These are phyloP conservation scores for Pristionchus fissidentatus DNA, from an alignment of 2,888 invertebrate species.

Conservation along the genomic window DNA sequence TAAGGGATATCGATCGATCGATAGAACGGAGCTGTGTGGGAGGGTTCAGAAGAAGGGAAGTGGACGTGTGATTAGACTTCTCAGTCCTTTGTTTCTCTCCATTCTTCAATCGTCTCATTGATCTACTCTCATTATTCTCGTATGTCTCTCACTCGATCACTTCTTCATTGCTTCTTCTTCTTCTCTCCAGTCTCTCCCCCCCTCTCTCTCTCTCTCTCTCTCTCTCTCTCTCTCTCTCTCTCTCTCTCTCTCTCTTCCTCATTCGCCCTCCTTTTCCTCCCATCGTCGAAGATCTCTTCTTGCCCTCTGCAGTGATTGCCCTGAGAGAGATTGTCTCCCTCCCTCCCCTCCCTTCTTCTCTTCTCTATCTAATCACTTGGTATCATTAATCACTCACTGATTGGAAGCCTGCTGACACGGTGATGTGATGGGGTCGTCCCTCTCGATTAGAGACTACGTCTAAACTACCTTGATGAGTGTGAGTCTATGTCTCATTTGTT, in stretches of 20 bases:
- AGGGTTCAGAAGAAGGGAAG: not conserved
- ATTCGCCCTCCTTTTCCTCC: not conserved
- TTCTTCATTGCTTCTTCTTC: conserved; percentile 27
- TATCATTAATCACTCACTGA: not conserved
- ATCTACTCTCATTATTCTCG: not conserved
- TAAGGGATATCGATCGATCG: not conserved
- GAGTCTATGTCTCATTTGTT: no score
- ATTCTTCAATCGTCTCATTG: not conserved
- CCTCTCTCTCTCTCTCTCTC: not conserved
- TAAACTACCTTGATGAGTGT: no score
- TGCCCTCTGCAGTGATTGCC: not conserved
- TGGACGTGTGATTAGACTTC: no score
- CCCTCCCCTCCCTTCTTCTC: not conserved
- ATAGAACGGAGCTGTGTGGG: not conserved
- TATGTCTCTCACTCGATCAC: conserved; percentile 10
- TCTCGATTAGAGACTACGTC: no score
- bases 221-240: not conserved
- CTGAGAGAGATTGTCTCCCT: conserved; percentile 9
- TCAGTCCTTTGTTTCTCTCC: not conserved
- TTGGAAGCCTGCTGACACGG: not conserved
- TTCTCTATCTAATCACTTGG: not conserved
- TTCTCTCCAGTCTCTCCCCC: conserved; percentile 1
- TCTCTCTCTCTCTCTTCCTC: not conserved
- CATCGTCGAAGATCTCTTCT: no score
- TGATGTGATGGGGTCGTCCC: no score